phyloP scores from a whole-genome alignment of 1,140 invertebrate species.

The Cotesia glomerata region DNA sequence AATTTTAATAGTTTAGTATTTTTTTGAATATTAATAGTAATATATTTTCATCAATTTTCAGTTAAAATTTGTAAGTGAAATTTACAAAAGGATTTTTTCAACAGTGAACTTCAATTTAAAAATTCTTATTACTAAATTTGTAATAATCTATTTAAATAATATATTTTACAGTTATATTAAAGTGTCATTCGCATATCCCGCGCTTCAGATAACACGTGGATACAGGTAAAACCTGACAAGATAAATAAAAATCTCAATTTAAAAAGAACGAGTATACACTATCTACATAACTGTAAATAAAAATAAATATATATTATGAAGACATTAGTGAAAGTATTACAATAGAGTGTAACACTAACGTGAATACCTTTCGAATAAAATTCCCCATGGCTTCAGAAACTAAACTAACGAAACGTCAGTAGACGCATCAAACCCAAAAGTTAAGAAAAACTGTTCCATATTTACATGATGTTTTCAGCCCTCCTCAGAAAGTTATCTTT shows the following conservation, averaged over 20 bases:
- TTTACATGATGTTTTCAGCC: slow-evolving; percentile 40
- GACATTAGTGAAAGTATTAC: background rate
- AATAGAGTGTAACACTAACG: background rate
- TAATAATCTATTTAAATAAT: too few relatives aligned
- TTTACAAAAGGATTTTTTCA: too few relatives aligned
- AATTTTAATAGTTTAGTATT: too few relatives aligned
- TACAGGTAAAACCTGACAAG: background rate
- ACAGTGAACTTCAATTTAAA: too few relatives aligned
- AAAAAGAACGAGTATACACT: too few relatives aligned
- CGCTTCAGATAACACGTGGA: slow-evolving; percentile 11
- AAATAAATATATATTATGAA: too few relatives aligned
- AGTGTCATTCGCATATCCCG: background rate
- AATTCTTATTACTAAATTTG: too few relatives aligned
- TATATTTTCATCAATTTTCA: too few relatives aligned
- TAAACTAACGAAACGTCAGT: slow-evolving; percentile 30
- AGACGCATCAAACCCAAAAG: slow-evolving; percentile 24
- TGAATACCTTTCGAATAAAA: slow-evolving; percentile 41
- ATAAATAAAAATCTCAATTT: too few relatives aligned
- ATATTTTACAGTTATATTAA: background rate
- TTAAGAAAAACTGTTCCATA: slow-evolving; percentile 35
- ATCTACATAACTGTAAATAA: background rate
- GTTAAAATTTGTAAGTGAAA: too few relatives aligned
- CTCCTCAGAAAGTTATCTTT: slow-evolving; percentile 11
- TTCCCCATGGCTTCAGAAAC: slow-evolving; percentile 42
- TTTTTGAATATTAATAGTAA: too few relatives aligned